A percentile compares a stretch with the other conserved stretches of the same genome.
Conservation (phyloP, 2,797 vertebrate genomes). For the Intellagama lesueurii region DNA sequence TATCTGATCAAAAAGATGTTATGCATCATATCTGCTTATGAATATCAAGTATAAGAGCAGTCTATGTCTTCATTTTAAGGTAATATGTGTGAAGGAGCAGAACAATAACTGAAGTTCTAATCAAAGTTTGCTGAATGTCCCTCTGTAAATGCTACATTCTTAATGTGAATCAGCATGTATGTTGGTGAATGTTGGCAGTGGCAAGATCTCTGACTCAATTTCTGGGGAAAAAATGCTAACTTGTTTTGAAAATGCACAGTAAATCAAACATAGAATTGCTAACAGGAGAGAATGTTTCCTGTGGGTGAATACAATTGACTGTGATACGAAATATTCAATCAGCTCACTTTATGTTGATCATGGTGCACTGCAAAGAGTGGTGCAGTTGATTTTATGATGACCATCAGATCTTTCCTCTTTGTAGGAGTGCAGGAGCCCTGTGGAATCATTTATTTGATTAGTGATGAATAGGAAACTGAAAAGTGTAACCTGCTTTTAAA, state of each 20-base stretch:
- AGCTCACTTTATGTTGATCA: neutral
- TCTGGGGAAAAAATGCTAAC: neutral
- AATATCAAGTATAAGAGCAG: neutral
- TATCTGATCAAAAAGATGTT: neutral
- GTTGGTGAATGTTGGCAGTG: neutral
- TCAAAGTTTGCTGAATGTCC: neutral
- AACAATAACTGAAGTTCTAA: neutral
- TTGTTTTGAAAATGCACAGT: slow-evolving; percentile 1
- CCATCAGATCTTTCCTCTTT: neutral
- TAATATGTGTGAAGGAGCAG: neutral
- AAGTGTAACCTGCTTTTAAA: neutral
- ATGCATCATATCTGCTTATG: neutral
- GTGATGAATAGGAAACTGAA: neutral
- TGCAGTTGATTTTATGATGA: neutral
- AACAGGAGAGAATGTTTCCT: slow-evolving; percentile 13
- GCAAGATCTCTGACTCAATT: neutral
- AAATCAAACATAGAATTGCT: slow-evolving; percentile 17
- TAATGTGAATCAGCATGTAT: neutral
- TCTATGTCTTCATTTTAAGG: neutral
- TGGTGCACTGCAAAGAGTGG: neutral
- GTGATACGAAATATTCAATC: neutral
- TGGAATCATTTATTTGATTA: neutral
- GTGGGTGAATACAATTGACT: neutral
- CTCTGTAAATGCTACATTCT: neutral
- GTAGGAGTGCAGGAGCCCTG: neutral